Conservation (phyloP, 2,113 vertebrate species). For the Gambusia affinis region DNA sequence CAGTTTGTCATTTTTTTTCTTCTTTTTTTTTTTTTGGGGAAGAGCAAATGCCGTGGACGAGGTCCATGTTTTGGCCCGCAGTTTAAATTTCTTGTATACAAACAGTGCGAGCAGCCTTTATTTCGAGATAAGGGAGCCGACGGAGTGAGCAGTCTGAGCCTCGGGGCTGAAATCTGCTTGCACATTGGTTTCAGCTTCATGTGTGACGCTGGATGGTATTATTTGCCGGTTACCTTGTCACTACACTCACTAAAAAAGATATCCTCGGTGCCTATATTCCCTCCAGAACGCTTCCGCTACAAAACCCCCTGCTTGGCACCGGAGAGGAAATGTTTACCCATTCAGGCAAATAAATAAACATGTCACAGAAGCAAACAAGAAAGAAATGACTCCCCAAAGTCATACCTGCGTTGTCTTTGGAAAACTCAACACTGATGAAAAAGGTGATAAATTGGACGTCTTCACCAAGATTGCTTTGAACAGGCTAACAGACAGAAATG, state of each 20-base stretch:
- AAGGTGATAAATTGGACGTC: background rate
- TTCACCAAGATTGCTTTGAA: background rate
- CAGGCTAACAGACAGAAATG: background rate
- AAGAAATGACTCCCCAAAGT: slow-evolving; percentile 43
- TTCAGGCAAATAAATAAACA: slow-evolving; percentile 74
- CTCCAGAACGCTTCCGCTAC: slow-evolving; percentile 49
- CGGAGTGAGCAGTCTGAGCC: slow-evolving; percentile 12
- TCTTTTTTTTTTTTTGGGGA: slow-evolving; percentile 26
- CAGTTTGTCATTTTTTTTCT: slow-evolving; percentile 21
- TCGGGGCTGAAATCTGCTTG: slow-evolving; percentile 48
- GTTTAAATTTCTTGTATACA: slow-evolving; percentile 43
- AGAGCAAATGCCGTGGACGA: slow-evolving; percentile 27
- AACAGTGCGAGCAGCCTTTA: slow-evolving; percentile 29
- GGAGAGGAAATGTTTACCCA: slow-evolving; percentile 62
- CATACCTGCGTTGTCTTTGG: slow-evolving; percentile 8
- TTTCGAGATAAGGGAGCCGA: slow-evolving; percentile 50
- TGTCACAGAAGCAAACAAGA: slow-evolving; percentile 68
- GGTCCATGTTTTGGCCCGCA: slow-evolving; percentile 39
- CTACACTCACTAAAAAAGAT: slow-evolving; percentile 55
- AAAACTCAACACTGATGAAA: background rate
- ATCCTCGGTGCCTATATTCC: slow-evolving; percentile 67
- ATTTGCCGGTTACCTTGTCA: slow-evolving; percentile 58
- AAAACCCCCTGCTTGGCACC: slow-evolving; percentile 57
- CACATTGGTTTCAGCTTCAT: slow-evolving; percentile 33
- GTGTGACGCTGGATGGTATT: slow-evolving; percentile 58